Evolutionary conservation across 1,140 invertebrate species (phyloP).

Genomic region (Saxidomus purpurata): DNA sequence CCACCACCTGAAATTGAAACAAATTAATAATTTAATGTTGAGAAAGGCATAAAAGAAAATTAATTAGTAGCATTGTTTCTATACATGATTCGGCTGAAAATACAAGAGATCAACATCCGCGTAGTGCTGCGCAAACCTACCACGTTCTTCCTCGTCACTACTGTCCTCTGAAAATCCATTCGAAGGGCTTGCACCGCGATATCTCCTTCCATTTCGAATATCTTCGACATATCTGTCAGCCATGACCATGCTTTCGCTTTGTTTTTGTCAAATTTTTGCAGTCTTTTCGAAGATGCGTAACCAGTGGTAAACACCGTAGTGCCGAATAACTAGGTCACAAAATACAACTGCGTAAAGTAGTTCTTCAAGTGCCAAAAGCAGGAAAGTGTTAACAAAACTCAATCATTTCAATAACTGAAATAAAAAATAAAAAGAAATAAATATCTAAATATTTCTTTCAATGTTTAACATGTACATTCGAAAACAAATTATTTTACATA

Average conservation of each 20-base stretch:
- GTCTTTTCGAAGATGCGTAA: conserved; percentile 18
- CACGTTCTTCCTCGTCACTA: conserved; percentile 73
- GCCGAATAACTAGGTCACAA: not conserved
- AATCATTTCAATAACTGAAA: too few relatives aligned
- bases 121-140: conserved; percentile 35
- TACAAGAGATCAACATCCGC: conserved; percentile 1
- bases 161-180: conserved; percentile 92
- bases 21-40: not conserved
- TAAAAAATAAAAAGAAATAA: too few relatives aligned
- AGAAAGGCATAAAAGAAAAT: too few relatives aligned
- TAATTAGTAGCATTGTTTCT: too few relatives aligned
- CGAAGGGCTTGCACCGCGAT: conserved; percentile 94
- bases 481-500: not conserved
- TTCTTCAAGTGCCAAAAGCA: not conserved
- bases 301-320: conserved; percentile 50
- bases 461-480: not conserved
- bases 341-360: not conserved
- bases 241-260: conserved; percentile 90
- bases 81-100: not conserved
- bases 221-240: conserved; percentile 94
- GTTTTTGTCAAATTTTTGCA: not conserved
- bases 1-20: conserved; percentile 90
- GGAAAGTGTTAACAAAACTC: too few relatives aligned
- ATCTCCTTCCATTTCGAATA: conserved; percentile 94
- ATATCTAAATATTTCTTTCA: too few relatives aligned